Evolutionary conservation across 2,797 vertebrate genomes (phyloP).

Genomic region (Trematomus bernacchii): DNA sequence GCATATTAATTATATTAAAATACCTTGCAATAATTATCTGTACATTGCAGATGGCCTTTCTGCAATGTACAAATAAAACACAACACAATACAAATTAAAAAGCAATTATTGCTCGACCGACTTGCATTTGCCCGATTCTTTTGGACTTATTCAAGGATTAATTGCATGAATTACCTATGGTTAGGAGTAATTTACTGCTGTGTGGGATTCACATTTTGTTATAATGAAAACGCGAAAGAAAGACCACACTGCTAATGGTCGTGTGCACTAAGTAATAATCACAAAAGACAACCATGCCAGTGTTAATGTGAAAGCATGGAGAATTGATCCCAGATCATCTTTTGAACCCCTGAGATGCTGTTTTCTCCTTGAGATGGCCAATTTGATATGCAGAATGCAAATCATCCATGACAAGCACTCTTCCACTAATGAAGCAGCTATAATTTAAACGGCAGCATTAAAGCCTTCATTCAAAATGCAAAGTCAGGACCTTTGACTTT

Average conservation of each 20-base stretch:
- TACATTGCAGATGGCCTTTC: neutral
- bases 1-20: neutral
- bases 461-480: constrained; percentile 51
- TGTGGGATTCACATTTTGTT: constrained; percentile 42
- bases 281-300: constrained; percentile 46
- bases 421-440: constrained; percentile 57
- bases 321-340: constrained; percentile 52
- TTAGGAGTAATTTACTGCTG: constrained; percentile 33
- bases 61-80: constrained; percentile 10
- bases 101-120: constrained; percentile 40
- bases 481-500: constrained; percentile 57
- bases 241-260: constrained; percentile 53
- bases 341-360: constrained; percentile 32
- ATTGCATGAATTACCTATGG: constrained; percentile 47
- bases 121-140: constrained; percentile 39
- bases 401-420: constrained; percentile 64
- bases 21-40: neutral
- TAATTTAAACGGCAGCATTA: constrained; percentile 57
- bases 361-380: constrained; percentile 50
- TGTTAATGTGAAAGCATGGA: constrained; percentile 56
- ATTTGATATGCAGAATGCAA: constrained; percentile 65
- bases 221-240: constrained; percentile 45
- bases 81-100: constrained; percentile 11
- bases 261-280: constrained; percentile 54
- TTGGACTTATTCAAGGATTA: constrained; percentile 35